Evolutionary conservation across 2,113 vertebrate species (phyloP), one percentile per base, ranked within the genome.

Genomic region (Neodon shergylaensis): DNA sequence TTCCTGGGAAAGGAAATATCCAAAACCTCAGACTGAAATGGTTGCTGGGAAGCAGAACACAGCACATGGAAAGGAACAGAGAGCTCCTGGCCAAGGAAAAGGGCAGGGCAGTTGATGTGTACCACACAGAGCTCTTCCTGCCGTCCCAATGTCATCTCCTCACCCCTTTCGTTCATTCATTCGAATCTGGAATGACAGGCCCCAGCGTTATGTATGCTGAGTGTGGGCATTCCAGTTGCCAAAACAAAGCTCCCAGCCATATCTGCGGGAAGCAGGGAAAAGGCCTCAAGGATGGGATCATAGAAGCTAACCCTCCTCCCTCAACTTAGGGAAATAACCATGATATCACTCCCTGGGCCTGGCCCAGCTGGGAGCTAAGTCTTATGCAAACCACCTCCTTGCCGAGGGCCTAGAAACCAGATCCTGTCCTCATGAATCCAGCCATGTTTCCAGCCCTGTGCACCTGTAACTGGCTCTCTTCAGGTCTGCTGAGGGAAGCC

Each of bases 1-100:
- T 92, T 78, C 74, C 81, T 82, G 88, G 74, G 61, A 91, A 96
- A 96, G 93, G 87, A 95, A 93, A 66, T 89, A 85, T 3, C 77
- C 65, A 90, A 97, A 93, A 96, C 90, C 79, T 94, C 84, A 90
- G 2, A 3, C 42, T 68, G 72, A 78, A 79, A 88, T 0, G 39
- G 66, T 94, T 93, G 94, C 94, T 83, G 70, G 54, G 66, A 93
- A 88, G 76, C 22, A 28, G 58, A 47, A 7, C 54, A 83, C 63
- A 88, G 73, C 49, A 17, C 47, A 36, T 31, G 44, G 79, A 72
- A 52, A 39, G 76, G 42, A 73, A 73, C 90, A 88, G 94, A 39
- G 9, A 88, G 52, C 61, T 54, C 14, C 14, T 8, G 7, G 3
- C 31, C 82, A 65, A 44, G 42, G 39, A 63, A 83, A 16, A 42